These are phyloP conservation scores for Himantopus leucocephalus DNA, from an alignment of 2,113 vertebrate species.

Conservation along the genomic window DNA sequence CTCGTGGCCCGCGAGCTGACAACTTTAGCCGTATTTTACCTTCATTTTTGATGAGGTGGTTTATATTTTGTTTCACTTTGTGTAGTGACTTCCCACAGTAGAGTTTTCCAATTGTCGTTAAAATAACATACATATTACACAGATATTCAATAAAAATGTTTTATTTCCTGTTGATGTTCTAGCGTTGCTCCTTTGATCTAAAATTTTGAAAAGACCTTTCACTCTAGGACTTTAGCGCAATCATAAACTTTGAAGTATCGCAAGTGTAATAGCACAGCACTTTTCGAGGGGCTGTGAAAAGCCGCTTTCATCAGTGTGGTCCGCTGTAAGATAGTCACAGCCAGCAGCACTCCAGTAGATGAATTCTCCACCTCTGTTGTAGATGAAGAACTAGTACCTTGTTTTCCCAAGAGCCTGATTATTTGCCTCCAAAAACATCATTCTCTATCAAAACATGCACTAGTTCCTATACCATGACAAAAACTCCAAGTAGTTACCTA, in stretches of 20 bases:
- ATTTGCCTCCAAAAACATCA: not conserved
- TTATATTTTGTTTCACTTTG: slow-evolving; percentile 97
- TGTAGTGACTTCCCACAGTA: slow-evolving; percentile 98
- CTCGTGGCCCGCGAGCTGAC: slow-evolving; percentile 86
- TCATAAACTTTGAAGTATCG: not conserved
- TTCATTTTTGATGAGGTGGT: slow-evolving; percentile 98
- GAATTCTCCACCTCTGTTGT: not conserved
- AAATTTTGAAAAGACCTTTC: not conserved
- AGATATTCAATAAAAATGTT: slow-evolving; percentile 99
- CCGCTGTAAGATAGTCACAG: not conserved
- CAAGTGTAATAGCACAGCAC: not conserved
- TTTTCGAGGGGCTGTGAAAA: not conserved
- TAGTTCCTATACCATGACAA: not conserved
- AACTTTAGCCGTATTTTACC: slow-evolving; percentile 94
- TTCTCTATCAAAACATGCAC: not conserved
- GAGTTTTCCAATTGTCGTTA: slow-evolving; percentile 98
- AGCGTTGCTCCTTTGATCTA: slow-evolving; percentile 55
- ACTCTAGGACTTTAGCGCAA: not conserved
- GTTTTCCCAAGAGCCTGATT: not conserved
- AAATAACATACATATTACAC: slow-evolving; percentile 96
- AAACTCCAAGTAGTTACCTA: not conserved
- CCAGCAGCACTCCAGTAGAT: not conserved
- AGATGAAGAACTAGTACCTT: not conserved
- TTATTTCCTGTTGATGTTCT: slow-evolving; percentile 99
- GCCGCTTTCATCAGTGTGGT: not conserved